phyloP scores from a whole-genome alignment of 1,140 invertebrate genomes.

The Drosophila willistoni region DNA sequence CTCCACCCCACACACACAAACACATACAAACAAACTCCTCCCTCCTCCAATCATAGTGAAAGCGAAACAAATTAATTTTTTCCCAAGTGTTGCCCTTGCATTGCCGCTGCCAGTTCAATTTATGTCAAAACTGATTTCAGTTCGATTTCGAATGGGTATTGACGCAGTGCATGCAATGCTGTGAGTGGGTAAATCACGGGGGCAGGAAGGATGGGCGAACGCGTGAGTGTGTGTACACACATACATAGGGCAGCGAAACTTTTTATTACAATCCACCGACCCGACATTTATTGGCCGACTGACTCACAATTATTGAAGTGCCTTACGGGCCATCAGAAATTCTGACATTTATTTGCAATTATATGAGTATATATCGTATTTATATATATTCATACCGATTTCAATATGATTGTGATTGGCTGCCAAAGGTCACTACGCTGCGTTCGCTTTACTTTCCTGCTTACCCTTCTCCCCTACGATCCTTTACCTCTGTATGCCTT shows the following conservation, averaged over 20 bases:
- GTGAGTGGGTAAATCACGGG: conserved; percentile 26
- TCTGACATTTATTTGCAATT: conserved; percentile 76
- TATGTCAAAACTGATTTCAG: conserved; percentile 75
- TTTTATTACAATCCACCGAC: conserved; percentile 41
- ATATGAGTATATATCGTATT: conserved; percentile 50
- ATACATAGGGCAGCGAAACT: conserved; percentile 5
- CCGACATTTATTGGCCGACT: conserved; percentile 57
- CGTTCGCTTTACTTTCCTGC: neutral
- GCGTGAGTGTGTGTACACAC: conserved; percentile 9
- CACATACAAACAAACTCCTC: neutral
- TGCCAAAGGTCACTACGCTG: conserved; percentile 14
- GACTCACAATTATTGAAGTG: conserved; percentile 69
- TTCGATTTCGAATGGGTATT: conserved; percentile 63
- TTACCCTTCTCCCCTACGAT: no score
- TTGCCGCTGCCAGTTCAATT: conserved; percentile 62
- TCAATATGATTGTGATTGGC: conserved; percentile 45
- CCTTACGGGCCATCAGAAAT: conserved; percentile 25
- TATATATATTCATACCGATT: conserved; percentile 33
- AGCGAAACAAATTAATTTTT: conserved; percentile 77
- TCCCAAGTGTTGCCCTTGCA: conserved; percentile 34
- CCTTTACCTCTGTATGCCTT: no score
- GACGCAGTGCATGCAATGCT: conserved; percentile 50
- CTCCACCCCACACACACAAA: neutral
- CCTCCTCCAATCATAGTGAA: conserved; percentile 38
- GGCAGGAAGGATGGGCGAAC: neutral